phyloP scores from a whole-genome alignment of 2,888 invertebrate genomes.

The Zhengitettix transpicula region DNA sequence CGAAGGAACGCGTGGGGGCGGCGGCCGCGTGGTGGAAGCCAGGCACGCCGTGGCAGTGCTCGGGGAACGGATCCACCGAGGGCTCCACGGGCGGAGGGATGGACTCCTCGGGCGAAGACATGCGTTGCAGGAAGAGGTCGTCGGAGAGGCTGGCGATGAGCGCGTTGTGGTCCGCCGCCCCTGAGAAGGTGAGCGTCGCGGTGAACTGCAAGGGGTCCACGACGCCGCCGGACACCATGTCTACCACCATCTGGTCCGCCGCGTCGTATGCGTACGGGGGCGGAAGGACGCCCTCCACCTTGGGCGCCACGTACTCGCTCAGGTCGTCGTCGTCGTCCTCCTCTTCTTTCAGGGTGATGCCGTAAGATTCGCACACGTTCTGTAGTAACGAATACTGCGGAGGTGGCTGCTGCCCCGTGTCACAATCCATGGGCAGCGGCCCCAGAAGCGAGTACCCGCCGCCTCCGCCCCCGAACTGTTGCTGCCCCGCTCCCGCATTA shows the following conservation, averaged over 20 bases:
- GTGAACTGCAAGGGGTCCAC: slow-evolving; percentile 72
- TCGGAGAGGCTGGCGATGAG: slow-evolving; percentile 63
- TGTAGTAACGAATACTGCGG: slow-evolving; percentile 58
- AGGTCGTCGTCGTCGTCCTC: slow-evolving; percentile 23
- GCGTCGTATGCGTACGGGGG: not conserved
- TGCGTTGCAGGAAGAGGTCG: slow-evolving; percentile 60
- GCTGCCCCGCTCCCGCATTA: slow-evolving; percentile 8
- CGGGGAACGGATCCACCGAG: slow-evolving; percentile 54
- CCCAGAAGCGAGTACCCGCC: slow-evolving; percentile 53
- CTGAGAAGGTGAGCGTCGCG: slow-evolving; percentile 63
- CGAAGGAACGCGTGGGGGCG: no score
- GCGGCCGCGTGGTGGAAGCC: slow-evolving; percentile 1
- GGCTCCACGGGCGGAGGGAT: slow-evolving; percentile 41
- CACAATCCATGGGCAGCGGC: slow-evolving; percentile 57
- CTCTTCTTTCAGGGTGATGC: slow-evolving; percentile 59
- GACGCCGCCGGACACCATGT: slow-evolving; percentile 54
- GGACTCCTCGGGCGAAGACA: slow-evolving; percentile 27
- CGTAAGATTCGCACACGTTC: slow-evolving; percentile 60
- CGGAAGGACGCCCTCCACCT: not conserved
- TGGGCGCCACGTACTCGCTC: slow-evolving; percentile 1
- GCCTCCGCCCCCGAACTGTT: slow-evolving; percentile 36
- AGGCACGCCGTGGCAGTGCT: slow-evolving; percentile 32
- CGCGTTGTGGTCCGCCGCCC: slow-evolving; percentile 53
- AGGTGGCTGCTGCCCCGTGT: slow-evolving; percentile 45
- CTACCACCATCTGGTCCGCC: slow-evolving; percentile 59